phyloP scores from a whole-genome alignment of 2,888 invertebrate genomes.

The Eupithecia abbreviata region DNA sequence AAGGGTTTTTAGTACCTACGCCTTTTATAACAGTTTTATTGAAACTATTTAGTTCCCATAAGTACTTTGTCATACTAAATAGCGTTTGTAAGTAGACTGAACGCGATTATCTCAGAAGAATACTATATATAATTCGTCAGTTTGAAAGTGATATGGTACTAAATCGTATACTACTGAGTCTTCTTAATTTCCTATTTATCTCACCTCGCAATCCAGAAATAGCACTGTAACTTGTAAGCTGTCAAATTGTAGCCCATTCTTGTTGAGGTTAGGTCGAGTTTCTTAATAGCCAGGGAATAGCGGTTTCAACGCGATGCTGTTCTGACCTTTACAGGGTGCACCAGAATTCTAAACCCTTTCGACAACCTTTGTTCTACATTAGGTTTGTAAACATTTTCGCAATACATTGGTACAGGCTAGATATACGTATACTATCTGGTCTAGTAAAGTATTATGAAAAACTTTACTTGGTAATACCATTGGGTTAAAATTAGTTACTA shows the following conservation, averaged over 20 bases:
- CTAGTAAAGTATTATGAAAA: no score
- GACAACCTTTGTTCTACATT: background rate
- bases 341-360: slow-evolving; percentile 2
- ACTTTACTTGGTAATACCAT: no score
- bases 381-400: background rate
- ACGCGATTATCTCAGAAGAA: background rate
- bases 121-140: background rate
- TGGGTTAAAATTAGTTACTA: no score
- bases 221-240: background rate
- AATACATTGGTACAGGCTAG: background rate
- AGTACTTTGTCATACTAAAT: background rate
- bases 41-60: background rate
- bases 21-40: background rate
- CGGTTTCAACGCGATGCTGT: slow-evolving; percentile 51
- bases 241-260: slow-evolving; percentile 35
- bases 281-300: slow-evolving; percentile 46
- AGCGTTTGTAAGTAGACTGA: background rate
- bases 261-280: slow-evolving; percentile 44
- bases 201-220: background rate
- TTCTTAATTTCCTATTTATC: background rate
- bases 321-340: slow-evolving; percentile 52
- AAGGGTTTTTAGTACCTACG: background rate
- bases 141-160: background rate
- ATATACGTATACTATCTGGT: background rate
- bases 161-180: background rate